Percentiles rank a stretch among this genome's conserved stretches.
These are phyloP conservation scores for Achroia grisella DNA, from an alignment of 1,140 invertebrate species.

Conservation along the genomic window DNA sequence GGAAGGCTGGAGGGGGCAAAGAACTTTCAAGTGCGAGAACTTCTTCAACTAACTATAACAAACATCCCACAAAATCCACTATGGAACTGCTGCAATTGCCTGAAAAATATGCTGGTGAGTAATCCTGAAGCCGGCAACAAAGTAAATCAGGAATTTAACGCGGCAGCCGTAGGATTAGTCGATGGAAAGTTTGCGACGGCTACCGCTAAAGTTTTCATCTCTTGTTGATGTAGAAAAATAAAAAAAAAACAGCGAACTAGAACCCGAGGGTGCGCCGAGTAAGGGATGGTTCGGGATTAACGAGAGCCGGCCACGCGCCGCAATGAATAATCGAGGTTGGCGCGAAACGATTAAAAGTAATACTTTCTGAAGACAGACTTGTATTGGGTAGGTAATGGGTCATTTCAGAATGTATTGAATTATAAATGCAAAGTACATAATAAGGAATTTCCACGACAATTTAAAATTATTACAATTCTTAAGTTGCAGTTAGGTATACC, in stretches of 20 bases:
- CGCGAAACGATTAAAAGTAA: constrained; percentile 28
- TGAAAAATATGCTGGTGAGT: constrained; percentile 56
- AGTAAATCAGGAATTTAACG: constrained; percentile 65
- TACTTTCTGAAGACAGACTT: constrained; percentile 18
- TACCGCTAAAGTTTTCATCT: constrained; percentile 53
- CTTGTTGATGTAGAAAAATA: constrained; percentile 54
- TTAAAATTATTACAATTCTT: too few species aligned
- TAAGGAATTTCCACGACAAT: too few species aligned
- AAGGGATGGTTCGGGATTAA: constrained; percentile 32
- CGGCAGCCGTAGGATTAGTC: constrained; percentile 52
- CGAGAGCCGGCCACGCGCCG: constrained; percentile 18
- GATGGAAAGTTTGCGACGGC: constrained; percentile 42
- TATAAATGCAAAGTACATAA: too few species aligned
- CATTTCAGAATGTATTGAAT: too few species aligned
- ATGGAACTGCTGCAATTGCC: constrained; percentile 39
- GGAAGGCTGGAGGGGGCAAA: too few species aligned
- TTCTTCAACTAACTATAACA: constrained; percentile 54
- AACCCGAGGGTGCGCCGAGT: neutral
- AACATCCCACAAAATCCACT: constrained; percentile 47
- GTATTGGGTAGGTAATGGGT: too few species aligned
- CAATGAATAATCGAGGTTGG: constrained; percentile 34
- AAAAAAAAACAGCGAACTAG: constrained; percentile 15
- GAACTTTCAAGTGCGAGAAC: constrained; percentile 16
- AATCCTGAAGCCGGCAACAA: constrained; percentile 49
- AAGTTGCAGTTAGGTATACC: too few species aligned